Evolutionary conservation across 2,113 vertebrate species (phyloP).

Genomic region (Burhinus bistriatus): DNA sequence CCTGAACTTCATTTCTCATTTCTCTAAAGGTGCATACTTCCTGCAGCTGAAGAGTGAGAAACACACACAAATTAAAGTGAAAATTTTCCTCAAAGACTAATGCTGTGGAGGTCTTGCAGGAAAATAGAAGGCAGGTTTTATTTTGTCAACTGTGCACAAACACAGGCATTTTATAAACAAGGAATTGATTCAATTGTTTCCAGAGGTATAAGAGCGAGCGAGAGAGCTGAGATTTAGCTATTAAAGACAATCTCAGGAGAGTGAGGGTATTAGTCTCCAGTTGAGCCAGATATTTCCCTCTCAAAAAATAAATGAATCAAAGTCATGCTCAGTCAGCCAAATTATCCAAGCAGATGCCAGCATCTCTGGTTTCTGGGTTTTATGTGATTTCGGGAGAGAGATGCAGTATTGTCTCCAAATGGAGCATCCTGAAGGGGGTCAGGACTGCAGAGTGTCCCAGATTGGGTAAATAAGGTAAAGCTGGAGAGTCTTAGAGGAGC

Average conservation of each 20-base stretch:
- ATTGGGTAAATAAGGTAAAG: background rate
- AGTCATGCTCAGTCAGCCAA: slow-evolving; percentile 61
- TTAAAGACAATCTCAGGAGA: slow-evolving; percentile 55
- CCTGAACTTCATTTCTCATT: background rate
- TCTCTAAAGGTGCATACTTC: background rate
- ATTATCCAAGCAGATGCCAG: slow-evolving; percentile 63
- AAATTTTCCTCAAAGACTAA: slow-evolving; percentile 1
- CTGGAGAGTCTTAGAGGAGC: background rate
- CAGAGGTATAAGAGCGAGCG: background rate
- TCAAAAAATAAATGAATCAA: slow-evolving; percentile 66
- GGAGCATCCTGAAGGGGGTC: background rate
- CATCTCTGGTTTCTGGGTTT: slow-evolving; percentile 12
- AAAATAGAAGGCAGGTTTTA: slow-evolving; percentile 37
- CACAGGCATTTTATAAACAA: slow-evolving; percentile 43
- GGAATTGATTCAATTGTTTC: slow-evolving; percentile 55
- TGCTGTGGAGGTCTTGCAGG: background rate
- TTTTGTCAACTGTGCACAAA: slow-evolving; percentile 36
- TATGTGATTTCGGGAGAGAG: background rate
- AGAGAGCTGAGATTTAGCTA: slow-evolving; percentile 15
- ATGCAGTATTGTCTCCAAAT: background rate
- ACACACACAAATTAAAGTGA: background rate
- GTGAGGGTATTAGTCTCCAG: slow-evolving; percentile 54
- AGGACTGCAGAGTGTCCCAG: background rate
- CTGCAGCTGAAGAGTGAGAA: background rate
- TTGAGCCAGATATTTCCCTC: slow-evolving; percentile 59